Base-by-base conservation (phyloP, 2,888 invertebrate genomes). In the Euplexia lucipara region DNA sequence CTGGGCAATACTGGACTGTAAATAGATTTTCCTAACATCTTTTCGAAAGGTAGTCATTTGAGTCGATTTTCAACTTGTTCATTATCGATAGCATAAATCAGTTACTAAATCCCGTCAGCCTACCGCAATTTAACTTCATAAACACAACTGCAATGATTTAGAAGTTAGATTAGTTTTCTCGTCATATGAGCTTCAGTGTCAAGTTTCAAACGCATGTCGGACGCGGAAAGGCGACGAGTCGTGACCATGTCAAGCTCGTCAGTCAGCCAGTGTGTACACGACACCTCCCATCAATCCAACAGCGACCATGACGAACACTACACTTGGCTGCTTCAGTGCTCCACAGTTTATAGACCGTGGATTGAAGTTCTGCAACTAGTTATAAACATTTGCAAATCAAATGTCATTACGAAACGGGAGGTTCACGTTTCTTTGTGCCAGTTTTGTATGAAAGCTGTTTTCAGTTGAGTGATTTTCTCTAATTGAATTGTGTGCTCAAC, bases 191-290 rank as follows among this genome's bases (percentile, higher is more conserved):
- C 52, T 44, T 39, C 8, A 82, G 90, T 86, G 82, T 92, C 82
- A 58, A 70, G 81, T 94, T 92, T 91, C 93, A 92, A 92, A 92
- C 84, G 86, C 78, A 77, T 78, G 85, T 87, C 85, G 78, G 80
- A 83, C 78, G 83, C 79, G 75, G 62, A 68, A 60, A 86, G 87
- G 91, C 90, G 94, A 90, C 90, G 91, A 92, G 85, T 92, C 92
- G 91, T 92, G 91, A 92, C 92, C 84, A 87, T 79, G 90, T 85
- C 90, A 85, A 74, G 78, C 80, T 77, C 68, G 82, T 76, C 81
- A 79, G 77, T 83, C 81, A 75, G 75, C 70, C 78, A 78, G 74
- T 81, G 78, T 82, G 74, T 79, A 84, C 74, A 75, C 72, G 85
- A 88, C 86, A 85, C 85, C 81, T 76, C 64, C 74, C 60, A 82